Base-by-base conservation (phyloP, 2,888 invertebrate species). In the Melanchra persicariae region DNA sequence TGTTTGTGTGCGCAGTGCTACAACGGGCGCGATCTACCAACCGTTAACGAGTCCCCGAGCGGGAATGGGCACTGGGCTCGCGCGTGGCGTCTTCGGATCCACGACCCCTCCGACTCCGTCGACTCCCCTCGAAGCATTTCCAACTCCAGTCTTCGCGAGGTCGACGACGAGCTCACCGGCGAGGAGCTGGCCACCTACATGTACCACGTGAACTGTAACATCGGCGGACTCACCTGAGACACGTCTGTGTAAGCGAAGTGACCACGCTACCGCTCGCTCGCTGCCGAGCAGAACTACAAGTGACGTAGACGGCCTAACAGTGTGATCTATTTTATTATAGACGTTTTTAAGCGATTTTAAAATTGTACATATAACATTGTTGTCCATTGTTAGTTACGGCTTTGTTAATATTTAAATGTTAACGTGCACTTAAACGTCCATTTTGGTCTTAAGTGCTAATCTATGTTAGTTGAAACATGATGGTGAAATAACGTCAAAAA, bases 111-210 rank as follows among this genome's bases (percentile, higher is more conserved):
- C 0, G 94, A 94, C 86, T 94, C 96, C 62, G 91, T 92, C 79
- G 96, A 94, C 60, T 96, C 96, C 30, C 94, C 96, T 57, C 95
- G 96, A 49, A 96, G 97, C 74, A 97, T 98, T 85, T 98, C 97
- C 89, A 98, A 98, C 93, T 97, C 97, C 70, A 98, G 97, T 87
- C 95, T 98, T n/a, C 97, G 97, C 66, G 97, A 98, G 89, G 93
- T 97, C 77, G 97, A 97, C 84, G 97, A 97, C 47, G 98, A 98
- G 82, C 96, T 97, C 83, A 97, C 97, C 15, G 97, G 97, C 12
- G 96, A 97, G 63, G 97, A 98, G 88, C 94, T 98, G 66, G 97
- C 97, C 22, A 96, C 96, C 26, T 97, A 97, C 90, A 97, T 98
- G 97, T 97, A 97, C 67, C 97, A 97, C 90, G 95, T 97, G 61